These are phyloP conservation scores for Eupsittula cactorum DNA, from an alignment of 2,113 vertebrate genomes.

Conservation along the genomic window DNA sequence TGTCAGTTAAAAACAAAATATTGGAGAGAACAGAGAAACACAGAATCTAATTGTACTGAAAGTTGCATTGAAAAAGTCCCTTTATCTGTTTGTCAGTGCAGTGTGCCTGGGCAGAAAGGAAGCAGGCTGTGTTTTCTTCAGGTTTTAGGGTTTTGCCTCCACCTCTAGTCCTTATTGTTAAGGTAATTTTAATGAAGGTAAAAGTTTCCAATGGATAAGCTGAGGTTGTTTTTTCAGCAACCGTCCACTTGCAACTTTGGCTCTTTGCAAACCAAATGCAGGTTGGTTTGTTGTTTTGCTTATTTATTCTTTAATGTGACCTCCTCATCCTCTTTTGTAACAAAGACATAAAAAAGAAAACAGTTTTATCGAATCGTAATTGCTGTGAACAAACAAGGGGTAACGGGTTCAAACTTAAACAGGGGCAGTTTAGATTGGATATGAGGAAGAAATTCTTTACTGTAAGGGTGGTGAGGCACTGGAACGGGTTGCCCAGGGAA, in stretches of 20 bases:
- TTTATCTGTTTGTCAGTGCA: not conserved
- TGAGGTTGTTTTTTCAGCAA: not conserved
- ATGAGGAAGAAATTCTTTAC: too few species aligned
- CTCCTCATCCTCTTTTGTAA: not conserved
- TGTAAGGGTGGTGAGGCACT: too few species aligned
- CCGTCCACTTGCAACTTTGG: not conserved
- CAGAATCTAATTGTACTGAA: not conserved
- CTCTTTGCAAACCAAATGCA: not conserved
- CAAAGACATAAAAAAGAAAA: not conserved
- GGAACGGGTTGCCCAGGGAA: too few species aligned
- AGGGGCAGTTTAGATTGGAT: too few species aligned
- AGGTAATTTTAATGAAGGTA: not conserved
- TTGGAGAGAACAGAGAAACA: slow-evolving; percentile 38
- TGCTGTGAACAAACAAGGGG: not conserved
- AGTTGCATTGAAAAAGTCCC: not conserved
- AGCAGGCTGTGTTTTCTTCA: not conserved
- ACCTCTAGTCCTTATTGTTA: not conserved
- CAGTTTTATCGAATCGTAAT: not conserved
- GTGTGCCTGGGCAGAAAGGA: not conserved
- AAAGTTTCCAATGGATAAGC: not conserved
- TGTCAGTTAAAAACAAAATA: slow-evolving; percentile 58
- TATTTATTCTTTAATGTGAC: not conserved
- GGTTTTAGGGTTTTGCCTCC: not conserved
- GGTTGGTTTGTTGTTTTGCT: not conserved
- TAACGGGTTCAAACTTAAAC: too few species aligned